Evolutionary conservation across 2,113 vertebrate species (phyloP).

Genomic region (Falco punctatus): DNA sequence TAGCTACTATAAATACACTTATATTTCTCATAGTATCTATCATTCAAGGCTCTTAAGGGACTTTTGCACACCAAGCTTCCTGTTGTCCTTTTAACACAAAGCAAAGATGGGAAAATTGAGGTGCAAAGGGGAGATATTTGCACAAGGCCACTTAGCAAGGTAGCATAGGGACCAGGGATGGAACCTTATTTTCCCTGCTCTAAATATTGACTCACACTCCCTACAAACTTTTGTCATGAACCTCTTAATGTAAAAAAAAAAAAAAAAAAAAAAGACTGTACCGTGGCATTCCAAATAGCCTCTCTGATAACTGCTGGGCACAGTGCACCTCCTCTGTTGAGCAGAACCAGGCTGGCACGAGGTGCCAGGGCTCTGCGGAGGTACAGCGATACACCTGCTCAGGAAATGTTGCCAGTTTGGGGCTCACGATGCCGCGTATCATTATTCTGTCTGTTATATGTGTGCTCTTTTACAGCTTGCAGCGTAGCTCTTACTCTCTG

Average conservation of each 20-base stretch:
- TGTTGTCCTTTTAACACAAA: neutral
- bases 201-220: neutral
- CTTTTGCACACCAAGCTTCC: slow-evolving; percentile 18
- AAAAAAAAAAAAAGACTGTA: neutral
- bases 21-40: slow-evolving; percentile 24
- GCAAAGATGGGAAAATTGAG: slow-evolving; percentile 23
- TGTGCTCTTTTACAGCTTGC: neutral
- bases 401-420: accelerated
- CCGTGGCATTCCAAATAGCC: neutral
- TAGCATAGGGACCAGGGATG: neutral
- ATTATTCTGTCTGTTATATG: neutral
- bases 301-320: neutral
- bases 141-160: neutral
- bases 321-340: accelerated
- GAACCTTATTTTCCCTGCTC: neutral
- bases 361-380: neutral
- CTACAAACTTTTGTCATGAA: neutral
- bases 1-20: slow-evolving; percentile 16
- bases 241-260: neutral
- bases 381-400: neutral
- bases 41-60: neutral
- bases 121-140: neutral
- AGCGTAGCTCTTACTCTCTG: neutral
- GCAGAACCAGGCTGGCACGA: neutral
- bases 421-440: accelerated